Percentiles rank a stretch among this genome's conserved stretches.
phyloP scores from a whole-genome alignment of 1,140 invertebrate genomes.

The Euura saliciscinereae region DNA sequence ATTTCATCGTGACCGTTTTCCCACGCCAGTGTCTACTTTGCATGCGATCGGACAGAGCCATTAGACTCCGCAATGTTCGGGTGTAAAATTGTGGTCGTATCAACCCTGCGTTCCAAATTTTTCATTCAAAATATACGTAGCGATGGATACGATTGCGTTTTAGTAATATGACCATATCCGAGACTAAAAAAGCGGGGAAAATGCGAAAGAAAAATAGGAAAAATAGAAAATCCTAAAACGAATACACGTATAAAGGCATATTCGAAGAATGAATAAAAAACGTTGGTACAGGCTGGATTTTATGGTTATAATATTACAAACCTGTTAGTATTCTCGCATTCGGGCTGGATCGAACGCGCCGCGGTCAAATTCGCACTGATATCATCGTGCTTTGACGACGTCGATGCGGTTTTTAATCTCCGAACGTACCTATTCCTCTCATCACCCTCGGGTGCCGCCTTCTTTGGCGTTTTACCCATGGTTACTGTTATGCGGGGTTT shows the following conservation, averaged over 20 bases:
- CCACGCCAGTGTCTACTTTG: no score
- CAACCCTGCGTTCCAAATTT: no score
- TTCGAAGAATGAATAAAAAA: no score
- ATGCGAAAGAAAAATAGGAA: not conserved
- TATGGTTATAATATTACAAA: conserved; percentile 39
- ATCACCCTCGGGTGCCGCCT: conserved; percentile 49
- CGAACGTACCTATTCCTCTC: conserved; percentile 48
- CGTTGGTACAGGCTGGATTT: conserved; percentile 23
- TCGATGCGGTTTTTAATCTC: conserved; percentile 41
- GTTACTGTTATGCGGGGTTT: conserved; percentile 6
- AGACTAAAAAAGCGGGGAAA: not conserved
- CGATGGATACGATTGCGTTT: no score
- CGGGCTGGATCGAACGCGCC: conserved; percentile 39
- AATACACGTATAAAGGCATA: not conserved
- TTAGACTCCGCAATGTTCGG: no score
- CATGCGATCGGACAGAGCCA: no score
- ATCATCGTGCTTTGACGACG: conserved; percentile 30
- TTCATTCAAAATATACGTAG: no score
- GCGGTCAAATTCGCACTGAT: conserved; percentile 33
- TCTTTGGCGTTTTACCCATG: conserved; percentile 51
- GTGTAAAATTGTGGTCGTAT: no score
- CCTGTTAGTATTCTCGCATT: conserved; percentile 44
- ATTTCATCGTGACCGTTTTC: no score
- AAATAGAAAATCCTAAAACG: not conserved
- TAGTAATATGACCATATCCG: no score